phyloP scores from a whole-genome alignment of 2,888 invertebrate genomes.

The Chrysina gloriosa region DNA sequence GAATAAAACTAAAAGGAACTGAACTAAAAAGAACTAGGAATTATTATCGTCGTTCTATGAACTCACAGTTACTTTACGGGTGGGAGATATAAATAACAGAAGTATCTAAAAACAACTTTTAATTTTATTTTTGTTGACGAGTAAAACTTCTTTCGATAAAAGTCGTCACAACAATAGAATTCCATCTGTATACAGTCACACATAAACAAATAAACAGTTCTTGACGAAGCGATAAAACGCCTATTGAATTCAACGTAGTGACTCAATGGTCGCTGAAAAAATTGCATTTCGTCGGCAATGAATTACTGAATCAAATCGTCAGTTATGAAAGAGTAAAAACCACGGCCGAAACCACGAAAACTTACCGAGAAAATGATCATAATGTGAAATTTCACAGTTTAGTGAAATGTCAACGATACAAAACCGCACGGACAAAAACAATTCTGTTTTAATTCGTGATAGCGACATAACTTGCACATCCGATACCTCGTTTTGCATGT shows the following conservation, averaged over 20 bases:
- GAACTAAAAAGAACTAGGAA: too few relatives aligned
- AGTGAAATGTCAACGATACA: slow-evolving; percentile 42
- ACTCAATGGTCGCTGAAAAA: slow-evolving; percentile 27
- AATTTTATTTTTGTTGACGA: neutral
- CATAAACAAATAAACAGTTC: slow-evolving; percentile 17
- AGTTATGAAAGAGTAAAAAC: slow-evolving; percentile 41
- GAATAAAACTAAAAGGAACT: too few relatives aligned
- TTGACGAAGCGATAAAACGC: neutral
- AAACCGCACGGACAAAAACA: slow-evolving; percentile 41
- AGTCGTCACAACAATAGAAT: slow-evolving; percentile 5
- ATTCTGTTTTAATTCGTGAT: slow-evolving; percentile 31
- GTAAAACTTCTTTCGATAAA: neutral
- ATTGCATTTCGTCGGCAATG: slow-evolving; percentile 36
- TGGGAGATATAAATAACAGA: too few relatives aligned
- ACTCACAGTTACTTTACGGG: too few relatives aligned
- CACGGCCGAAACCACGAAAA: slow-evolving; percentile 40
- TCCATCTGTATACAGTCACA: neutral
- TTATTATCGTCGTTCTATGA: too few relatives aligned
- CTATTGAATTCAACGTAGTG: slow-evolving; percentile 25
- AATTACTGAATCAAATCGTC: slow-evolving; percentile 41
- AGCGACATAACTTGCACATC: slow-evolving; percentile 27
- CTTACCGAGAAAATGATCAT: slow-evolving; percentile 41
- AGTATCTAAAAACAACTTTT: too few relatives aligned
- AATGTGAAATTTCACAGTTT: slow-evolving; percentile 41
- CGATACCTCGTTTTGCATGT: neutral